Evolutionary conservation across 2,888 invertebrate genomes (phyloP), one percentile per base, ranked within the genome.

Genomic region (Heterodera filipjevi): DNA sequence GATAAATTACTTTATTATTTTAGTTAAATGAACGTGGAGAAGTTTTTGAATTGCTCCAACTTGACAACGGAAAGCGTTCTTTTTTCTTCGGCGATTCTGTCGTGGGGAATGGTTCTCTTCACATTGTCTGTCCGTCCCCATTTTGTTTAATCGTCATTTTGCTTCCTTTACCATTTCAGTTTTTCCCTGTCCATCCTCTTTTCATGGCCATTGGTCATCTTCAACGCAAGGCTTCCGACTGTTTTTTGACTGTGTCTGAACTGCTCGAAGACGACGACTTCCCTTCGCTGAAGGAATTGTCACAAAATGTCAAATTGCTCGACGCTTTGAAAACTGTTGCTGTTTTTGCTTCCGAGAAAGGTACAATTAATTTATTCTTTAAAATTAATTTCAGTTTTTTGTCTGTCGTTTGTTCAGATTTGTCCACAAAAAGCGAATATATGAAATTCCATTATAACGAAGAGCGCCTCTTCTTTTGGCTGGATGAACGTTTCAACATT

Each of bases 391-490:
- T 30, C 8, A 39, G 27, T 14, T 59, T 74, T 16, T n/a, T 46
- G 74, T 27, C 12, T n/a, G 22, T 14, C 22, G 27, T 14, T n/a
- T 49, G 12, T 59, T 27, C 27, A n/a, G 59, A 27, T 27, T 27
- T 12, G 59, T 0, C 59, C 6, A 59, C 59, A 22, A 49, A 49
- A n/a, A 19, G 27, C n/a, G 72, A 33, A 44, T 10, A 6, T n/a
- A 12, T n/a, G n/a, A 73, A 73, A 73, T 75, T 75, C 71, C 84
- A 85, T 3, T 77, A 82, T 53, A 85, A 83, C 64, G 80, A 85
- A 68, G 79, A 83, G 49, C 83, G 83, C 73, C 76, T 83, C 64
- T 32, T 84, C 33, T 79, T 77, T 33, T 87, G 87, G 87, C 80
- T 87, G 22, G n/a, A 66, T 3, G 78, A 66, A n/a, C 80, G 83